Percentiles rank a stretch among this genome's conserved stretches.
phyloP scores from a whole-genome alignment of 2,113 vertebrate genomes.

The Elgaria multicarinata region DNA sequence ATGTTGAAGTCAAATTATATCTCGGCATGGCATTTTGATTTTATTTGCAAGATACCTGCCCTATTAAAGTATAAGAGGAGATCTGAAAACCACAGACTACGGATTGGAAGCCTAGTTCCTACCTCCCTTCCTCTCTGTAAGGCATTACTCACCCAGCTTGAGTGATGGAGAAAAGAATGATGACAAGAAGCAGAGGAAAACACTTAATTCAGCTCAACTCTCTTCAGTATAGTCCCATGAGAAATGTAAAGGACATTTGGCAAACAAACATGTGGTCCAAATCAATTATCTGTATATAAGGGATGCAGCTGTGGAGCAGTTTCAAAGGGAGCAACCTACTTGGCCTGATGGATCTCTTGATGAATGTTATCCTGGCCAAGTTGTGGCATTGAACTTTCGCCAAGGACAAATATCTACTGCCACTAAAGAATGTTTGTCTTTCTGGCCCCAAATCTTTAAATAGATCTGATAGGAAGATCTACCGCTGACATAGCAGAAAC shows the following conservation, averaged over 20 bases:
- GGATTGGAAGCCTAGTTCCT: background rate
- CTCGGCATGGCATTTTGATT: background rate
- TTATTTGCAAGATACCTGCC: background rate
- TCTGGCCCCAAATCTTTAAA: background rate
- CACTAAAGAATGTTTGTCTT: background rate
- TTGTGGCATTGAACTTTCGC: background rate
- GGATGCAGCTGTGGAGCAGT: background rate
- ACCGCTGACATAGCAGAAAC: background rate
- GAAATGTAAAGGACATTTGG: conserved; percentile 3
- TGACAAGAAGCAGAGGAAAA: background rate
- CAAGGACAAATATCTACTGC: conserved; percentile 10
- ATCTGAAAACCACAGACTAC: background rate
- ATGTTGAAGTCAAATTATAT: no score
- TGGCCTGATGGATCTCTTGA: conserved; percentile 15
- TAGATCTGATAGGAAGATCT: conserved; percentile 3
- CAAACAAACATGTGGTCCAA: conserved; percentile 9
- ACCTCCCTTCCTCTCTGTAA: background rate
- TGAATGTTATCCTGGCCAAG: background rate
- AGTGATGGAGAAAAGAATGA: background rate
- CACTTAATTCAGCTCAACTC: background rate
- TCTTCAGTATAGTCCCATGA: background rate
- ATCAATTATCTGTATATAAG: conserved; percentile 26
- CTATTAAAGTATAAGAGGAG: background rate
- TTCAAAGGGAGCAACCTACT: conserved; percentile 9
- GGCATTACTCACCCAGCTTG: background rate